Percentiles rank a stretch among this genome's conserved stretches.
These are phyloP conservation scores for Macrosiphum euphorbiae DNA, from an alignment of 2,888 invertebrate species.

Conservation along the genomic window DNA sequence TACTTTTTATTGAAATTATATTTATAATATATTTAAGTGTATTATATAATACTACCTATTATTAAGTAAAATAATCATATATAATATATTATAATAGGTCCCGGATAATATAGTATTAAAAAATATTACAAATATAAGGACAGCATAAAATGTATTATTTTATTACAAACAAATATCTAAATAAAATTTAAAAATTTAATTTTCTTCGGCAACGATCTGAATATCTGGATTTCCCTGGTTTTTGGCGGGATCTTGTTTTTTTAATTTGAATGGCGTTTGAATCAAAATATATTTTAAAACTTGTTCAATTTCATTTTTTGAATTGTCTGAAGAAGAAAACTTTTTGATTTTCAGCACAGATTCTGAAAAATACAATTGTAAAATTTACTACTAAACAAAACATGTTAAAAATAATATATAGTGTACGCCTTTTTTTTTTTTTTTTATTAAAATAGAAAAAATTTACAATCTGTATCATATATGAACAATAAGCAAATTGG, in stretches of 20 bases:
- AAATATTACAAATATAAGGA: neutral
- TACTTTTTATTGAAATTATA: neutral
- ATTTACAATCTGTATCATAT: no score
- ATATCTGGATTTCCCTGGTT: neutral
- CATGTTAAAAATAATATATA: neutral
- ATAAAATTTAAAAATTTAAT: neutral
- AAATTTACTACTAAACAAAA: neutral
- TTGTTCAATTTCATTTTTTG: neutral
- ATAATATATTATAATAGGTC: neutral
- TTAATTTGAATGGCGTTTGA: neutral
- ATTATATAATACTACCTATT: neutral
- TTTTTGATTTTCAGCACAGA: neutral
- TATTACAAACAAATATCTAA: neutral
- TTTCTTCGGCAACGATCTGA: neutral
- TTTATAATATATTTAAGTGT: neutral
- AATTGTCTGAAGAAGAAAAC: conserved; percentile 2
- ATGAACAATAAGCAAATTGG: no score
- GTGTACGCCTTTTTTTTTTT: no score
- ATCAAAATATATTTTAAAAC: neutral
- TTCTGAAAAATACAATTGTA: neutral
- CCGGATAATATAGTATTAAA: neutral
- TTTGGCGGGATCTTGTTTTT: neutral
- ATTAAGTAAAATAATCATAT: neutral
- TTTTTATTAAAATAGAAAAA: no score
- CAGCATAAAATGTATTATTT: neutral